Base-by-base conservation (phyloP, 2,888 invertebrate genomes). In the Alloplasta piceator region DNA sequence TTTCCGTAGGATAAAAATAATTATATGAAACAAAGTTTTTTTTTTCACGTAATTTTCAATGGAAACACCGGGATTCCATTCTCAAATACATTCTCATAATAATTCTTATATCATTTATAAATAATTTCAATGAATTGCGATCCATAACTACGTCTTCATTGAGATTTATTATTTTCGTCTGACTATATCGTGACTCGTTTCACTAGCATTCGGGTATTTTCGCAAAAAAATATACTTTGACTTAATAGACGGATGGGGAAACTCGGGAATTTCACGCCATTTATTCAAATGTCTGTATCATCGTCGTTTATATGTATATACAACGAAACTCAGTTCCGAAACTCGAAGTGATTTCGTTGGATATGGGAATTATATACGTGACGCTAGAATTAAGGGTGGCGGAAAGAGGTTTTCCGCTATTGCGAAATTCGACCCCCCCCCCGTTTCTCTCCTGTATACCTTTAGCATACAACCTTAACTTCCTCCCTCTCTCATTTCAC, bases 221-320 rank as follows among this genome's bases (percentile, higher is more conserved):
- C 10, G 43, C 10, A 12, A 16, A 67, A 52, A 26, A 26, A 26
- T 3, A 39, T 16, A 26, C n/a, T 26, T 50, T 5, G n/a, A 1
- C 58, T 50, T 75, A 66, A 70, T 64, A 41, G 68, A 39, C 38
- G 58, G 66, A 74, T 39, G 52, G 3, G 58, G 6, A 26, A 55
- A 71, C 61, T n/a, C 12, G 55, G 50, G 50, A 63, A 64, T 64
- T 67, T 56, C 39, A 26, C 67, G 72, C 16, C 52, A 72, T 76
- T 80, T 80, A 76, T 76, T 80, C 80, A 80, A 80, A 76, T 72
- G 72, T 80, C 76, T 61, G 67, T 71, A 80, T 80, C 70, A 71
- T 50, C 50, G 48, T 52, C 14, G 74, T 58, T 46, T 36, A 43
- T 55, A 56, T 5, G 5, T 9, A 58, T 70, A 38, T 41, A 60